phyloP scores from a whole-genome alignment of 1,140 invertebrate genomes.

The Chrysopa pallens region DNA sequence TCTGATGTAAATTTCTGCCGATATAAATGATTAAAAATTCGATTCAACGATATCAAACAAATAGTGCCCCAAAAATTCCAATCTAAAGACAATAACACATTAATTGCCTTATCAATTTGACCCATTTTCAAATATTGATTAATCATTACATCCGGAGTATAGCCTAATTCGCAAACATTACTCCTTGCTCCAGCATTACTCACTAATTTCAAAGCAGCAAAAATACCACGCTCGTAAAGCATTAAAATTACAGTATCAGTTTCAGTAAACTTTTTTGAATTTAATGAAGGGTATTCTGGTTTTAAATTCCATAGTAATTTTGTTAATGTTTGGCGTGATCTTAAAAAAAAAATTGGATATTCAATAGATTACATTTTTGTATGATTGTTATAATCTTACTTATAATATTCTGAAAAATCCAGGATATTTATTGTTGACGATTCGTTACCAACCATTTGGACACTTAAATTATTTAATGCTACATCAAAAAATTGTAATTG shows the following conservation, averaged over 20 bases:
- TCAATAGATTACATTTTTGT: background rate
- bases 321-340: conserved; percentile 31
- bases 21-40: conserved; percentile 52
- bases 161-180: conserved; percentile 23
- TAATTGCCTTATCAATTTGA: conserved; percentile 48
- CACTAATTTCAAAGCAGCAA: conserved; percentile 18
- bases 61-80: conserved; percentile 51
- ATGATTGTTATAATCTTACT: conserved; percentile 18
- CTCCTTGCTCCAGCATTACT: conserved; percentile 18
- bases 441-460: conserved; percentile 50
- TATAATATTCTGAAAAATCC: conserved; percentile 52
- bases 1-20: conserved; percentile 41
- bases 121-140: conserved; percentile 43
- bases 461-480: conserved; percentile 42
- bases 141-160: conserved; percentile 36
- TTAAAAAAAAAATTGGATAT: conserved; percentile 11
- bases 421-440: conserved; percentile 37
- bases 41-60: conserved; percentile 47
- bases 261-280: conserved; percentile 23
- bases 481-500: conserved; percentile 64
- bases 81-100: conserved; percentile 43
- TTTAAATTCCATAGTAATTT: conserved; percentile 36
- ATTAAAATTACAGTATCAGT: conserved; percentile 31
- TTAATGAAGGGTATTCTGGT: conserved; percentile 25
- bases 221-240: conserved; percentile 38